These are phyloP conservation scores for Koerneria pararmatus DNA, from an alignment of 2,888 invertebrate genomes.

Conservation along the genomic window DNA sequence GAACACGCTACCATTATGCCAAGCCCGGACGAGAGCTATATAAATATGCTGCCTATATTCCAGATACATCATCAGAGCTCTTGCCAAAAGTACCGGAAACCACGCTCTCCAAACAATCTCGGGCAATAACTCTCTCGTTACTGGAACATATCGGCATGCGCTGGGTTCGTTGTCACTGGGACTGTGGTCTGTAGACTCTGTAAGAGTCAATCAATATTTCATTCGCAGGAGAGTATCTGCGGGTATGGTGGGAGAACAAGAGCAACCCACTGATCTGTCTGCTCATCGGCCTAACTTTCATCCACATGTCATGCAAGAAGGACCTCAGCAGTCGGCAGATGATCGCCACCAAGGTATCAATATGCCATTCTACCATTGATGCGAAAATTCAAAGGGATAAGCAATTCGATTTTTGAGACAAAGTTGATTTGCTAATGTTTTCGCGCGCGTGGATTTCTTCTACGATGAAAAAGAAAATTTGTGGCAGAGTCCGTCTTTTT, in stretches of 20 bases:
- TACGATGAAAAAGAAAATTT: too few relatives aligned
- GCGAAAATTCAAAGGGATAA: too few relatives aligned
- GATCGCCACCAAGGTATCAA: slow-evolving; percentile 38
- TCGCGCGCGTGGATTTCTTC: too few relatives aligned
- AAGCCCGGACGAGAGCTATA: too few relatives aligned
- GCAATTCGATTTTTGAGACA: too few relatives aligned
- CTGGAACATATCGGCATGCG: slow-evolving; percentile 56
- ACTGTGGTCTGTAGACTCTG: too few relatives aligned
- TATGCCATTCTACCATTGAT: neutral
- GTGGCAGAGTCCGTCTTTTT: too few relatives aligned
- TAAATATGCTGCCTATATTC: neutral
- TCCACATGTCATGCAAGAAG: slow-evolving; percentile 57
- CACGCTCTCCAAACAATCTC: slow-evolving; percentile 52
- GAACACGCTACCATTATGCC: too few relatives aligned
- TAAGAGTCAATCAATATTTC: too few relatives aligned
- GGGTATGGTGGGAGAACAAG: slow-evolving; percentile 43
- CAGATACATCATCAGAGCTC: slow-evolving; percentile 52
- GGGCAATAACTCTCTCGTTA: slow-evolving; percentile 56
- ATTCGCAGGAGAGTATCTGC: slow-evolving; percentile 48
- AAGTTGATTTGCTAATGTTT: too few relatives aligned
- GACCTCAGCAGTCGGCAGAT: slow-evolving; percentile 53
- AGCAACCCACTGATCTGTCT: slow-evolving; percentile 47
- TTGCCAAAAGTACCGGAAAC: slow-evolving; percentile 46
- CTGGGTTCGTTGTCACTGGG: slow-evolving; percentile 24
- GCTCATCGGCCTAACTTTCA: slow-evolving; percentile 52